Conservation (phyloP, 2,113 vertebrate species). For the Deroptyus accipitrinus region DNA sequence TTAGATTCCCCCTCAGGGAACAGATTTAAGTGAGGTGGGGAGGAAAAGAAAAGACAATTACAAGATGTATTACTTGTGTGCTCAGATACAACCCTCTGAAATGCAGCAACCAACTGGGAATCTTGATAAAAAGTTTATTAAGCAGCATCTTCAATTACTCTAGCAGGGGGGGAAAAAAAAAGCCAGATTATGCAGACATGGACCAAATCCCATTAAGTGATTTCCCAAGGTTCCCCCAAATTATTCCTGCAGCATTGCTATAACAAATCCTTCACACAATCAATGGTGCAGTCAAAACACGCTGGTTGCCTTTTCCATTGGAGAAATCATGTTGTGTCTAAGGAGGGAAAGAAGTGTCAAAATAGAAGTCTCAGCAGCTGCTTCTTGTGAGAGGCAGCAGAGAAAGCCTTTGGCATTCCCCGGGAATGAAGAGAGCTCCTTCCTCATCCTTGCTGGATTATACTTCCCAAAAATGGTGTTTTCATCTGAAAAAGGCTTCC, state of each 20-base stretch:
- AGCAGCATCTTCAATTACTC: conserved; percentile 64
- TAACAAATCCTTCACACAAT: conserved; percentile 18
- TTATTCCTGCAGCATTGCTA: conserved; percentile 36
- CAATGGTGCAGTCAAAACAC: conserved; percentile 43
- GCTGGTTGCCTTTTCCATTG: not conserved
- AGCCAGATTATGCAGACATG: conserved; percentile 33
- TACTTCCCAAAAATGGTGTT: not conserved
- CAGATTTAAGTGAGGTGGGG: conserved; percentile 35
- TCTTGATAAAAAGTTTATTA: conserved; percentile 71
- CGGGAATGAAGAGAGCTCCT: not conserved
- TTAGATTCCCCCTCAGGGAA: conserved; percentile 58
- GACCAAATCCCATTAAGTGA: conserved; percentile 60
- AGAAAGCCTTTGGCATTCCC: not conserved
- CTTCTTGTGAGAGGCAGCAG: not conserved
- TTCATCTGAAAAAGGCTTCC: not conserved
- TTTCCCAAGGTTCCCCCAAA: conserved; percentile 58
- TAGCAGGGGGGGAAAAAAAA: not conserved
- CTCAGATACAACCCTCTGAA: conserved; percentile 41
- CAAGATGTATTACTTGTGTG: conserved; percentile 42
- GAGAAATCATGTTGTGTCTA: conserved; percentile 1
- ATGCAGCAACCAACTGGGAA: conserved; percentile 54
- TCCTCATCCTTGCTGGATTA: not conserved
- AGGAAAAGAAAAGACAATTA: conserved; percentile 50
- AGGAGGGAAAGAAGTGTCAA: not conserved
- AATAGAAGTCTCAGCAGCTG: not conserved